These are phyloP conservation scores for Eudasyphora cyanicolor DNA, from an alignment of 2,888 invertebrate species.

Conservation along the genomic window DNA sequence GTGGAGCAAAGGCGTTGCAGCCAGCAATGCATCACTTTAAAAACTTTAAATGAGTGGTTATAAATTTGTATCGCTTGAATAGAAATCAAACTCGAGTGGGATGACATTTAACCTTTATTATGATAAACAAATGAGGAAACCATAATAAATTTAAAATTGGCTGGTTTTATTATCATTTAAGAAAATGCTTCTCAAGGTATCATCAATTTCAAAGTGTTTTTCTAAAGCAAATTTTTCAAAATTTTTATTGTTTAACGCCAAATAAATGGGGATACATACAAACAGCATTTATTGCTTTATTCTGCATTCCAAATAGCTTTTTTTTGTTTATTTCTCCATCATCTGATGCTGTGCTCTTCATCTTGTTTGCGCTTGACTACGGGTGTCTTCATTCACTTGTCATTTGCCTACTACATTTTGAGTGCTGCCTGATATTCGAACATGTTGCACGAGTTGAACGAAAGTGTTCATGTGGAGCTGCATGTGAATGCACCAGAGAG, in stretches of 20 bases:
- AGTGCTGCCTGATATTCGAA: background rate
- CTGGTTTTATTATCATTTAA: slow-evolving; percentile 38
- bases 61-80: background rate
- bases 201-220: slow-evolving; percentile 18
- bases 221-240: slow-evolving; percentile 14
- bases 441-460: slow-evolving; percentile 8
- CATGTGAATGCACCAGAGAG: background rate
- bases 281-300: background rate
- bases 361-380: slow-evolving; percentile 9
- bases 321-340: background rate
- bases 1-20: background rate
- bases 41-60: background rate
- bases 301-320: background rate
- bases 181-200: slow-evolving; percentile 28
- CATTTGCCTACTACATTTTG: slow-evolving; percentile 43
- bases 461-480: background rate
- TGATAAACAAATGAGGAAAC: slow-evolving; percentile 3
- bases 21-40: background rate
- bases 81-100: slow-evolving; percentile 10
- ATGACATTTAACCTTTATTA: slow-evolving; percentile 25
- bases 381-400: slow-evolving; percentile 60
- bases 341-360: background rate
- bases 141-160: slow-evolving; percentile 36
- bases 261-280: background rate
- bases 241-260: slow-evolving; percentile 19